These are phyloP conservation scores for Chloroclystis v-ata DNA, from an alignment of 2,888 invertebrate species.

Conservation along the genomic window DNA sequence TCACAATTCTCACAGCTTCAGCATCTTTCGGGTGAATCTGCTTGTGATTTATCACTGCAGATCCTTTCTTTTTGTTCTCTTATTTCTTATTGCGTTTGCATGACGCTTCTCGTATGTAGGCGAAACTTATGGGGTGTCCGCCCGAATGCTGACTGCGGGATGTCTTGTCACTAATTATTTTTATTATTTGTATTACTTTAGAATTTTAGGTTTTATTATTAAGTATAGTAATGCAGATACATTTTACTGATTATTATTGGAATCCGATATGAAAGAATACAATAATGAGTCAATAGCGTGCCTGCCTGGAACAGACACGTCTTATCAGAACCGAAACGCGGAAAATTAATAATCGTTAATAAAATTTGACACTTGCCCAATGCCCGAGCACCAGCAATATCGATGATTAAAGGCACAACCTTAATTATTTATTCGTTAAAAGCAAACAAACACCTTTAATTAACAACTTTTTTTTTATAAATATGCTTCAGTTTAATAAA, in stretches of 20 bases:
- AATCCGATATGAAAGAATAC: conserved; percentile 53
- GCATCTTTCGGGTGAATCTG: conserved; percentile 55
- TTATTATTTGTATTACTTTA: conserved; percentile 34
- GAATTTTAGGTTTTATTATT: neutral
- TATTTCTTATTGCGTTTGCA: conserved; percentile 53
- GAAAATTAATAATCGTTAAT: conserved; percentile 65
- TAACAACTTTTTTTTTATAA: conserved; percentile 33
- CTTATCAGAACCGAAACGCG: conserved; percentile 50
- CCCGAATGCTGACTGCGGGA: conserved; percentile 36
- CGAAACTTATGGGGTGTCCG: conserved; percentile 43
- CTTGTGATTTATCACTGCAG: conserved; percentile 47
- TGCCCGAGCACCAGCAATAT: conserved; percentile 57
- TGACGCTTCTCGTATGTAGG: conserved; percentile 49
- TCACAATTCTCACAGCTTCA: conserved; percentile 43
- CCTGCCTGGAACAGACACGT: conserved; percentile 36
- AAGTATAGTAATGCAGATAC: too few relatives aligned
- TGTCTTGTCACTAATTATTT: conserved; percentile 55
- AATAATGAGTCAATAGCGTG: conserved; percentile 51
- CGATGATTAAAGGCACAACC: conserved; percentile 49
- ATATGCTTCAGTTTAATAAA: conserved; percentile 40
- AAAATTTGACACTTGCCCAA: conserved; percentile 64
- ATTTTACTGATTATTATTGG: too few relatives aligned
- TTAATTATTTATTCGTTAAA: conserved; percentile 36
- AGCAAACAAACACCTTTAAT: conserved; percentile 28
- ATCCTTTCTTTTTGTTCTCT: conserved; percentile 50